Conservation (phyloP, 1,140 invertebrate genomes). For the Arion vulgaris region DNA sequence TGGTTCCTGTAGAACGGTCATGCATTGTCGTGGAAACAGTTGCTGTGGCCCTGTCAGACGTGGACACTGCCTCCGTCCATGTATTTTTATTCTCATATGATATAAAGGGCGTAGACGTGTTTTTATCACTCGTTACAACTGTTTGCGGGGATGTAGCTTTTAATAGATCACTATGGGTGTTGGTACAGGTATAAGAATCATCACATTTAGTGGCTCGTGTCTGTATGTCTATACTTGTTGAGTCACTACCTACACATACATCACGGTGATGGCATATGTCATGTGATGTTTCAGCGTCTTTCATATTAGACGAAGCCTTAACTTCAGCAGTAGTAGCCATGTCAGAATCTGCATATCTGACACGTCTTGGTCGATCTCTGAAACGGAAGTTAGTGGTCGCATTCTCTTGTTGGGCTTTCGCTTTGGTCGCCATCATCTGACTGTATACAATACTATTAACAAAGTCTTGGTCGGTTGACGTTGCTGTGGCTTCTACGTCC, state of each 20-base stretch:
- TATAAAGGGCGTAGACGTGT: slow-evolving; percentile 53
- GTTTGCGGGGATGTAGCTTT: slow-evolving; percentile 52
- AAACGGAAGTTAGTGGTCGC: neutral
- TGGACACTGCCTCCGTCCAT: slow-evolving; percentile 56
- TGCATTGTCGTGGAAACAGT: slow-evolving; percentile 47
- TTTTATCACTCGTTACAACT: slow-evolving; percentile 48
- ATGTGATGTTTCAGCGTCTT: slow-evolving; percentile 37
- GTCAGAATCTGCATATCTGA: neutral
- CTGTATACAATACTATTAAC: neutral
- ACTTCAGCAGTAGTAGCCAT: slow-evolving; percentile 28
- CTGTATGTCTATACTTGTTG: slow-evolving; percentile 48
- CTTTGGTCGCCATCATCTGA: neutral
- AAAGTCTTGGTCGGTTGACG: neutral
- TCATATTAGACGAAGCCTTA: slow-evolving; percentile 10
- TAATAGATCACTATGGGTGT: slow-evolving; percentile 54
- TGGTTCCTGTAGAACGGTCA: slow-evolving; percentile 51
- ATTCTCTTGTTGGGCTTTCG: neutral
- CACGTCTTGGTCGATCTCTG: neutral
- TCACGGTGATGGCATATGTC: slow-evolving; percentile 17
- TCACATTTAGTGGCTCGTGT: slow-evolving; percentile 41
- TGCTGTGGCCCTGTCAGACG: slow-evolving; percentile 58
- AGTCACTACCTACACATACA: slow-evolving; percentile 38
- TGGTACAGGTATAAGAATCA: slow-evolving; percentile 49
- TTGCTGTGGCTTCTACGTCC: slow-evolving; percentile 6
- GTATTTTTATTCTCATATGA: slow-evolving; percentile 49